Percentiles rank a stretch among this genome's conserved stretches.
Evolutionary conservation across 2,113 vertebrate genomes (phyloP).

Genomic region (Aphyosemion australe): DNA sequence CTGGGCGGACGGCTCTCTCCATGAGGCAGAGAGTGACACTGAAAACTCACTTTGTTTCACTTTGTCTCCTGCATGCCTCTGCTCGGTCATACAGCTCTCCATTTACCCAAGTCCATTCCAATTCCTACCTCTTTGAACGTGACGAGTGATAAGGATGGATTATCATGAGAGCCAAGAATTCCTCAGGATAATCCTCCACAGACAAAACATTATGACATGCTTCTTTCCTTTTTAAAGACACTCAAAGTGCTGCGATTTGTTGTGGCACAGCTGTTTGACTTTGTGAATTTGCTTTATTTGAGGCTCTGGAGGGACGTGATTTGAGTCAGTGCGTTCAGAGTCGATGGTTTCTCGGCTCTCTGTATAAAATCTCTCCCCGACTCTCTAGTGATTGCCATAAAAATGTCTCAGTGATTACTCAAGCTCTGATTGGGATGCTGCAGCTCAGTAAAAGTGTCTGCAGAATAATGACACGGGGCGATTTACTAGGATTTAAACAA

Average conservation of each 20-base stretch:
- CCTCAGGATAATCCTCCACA: slow-evolving; percentile 69
- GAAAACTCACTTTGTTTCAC: slow-evolving; percentile 69
- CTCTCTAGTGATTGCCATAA: slow-evolving; percentile 55
- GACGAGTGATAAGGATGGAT: slow-evolving; percentile 76
- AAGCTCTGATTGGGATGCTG: slow-evolving; percentile 50
- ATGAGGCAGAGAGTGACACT: slow-evolving; percentile 48
- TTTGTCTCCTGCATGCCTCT: slow-evolving; percentile 52
- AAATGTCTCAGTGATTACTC: slow-evolving; percentile 58
- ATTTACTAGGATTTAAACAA: slow-evolving; percentile 49
- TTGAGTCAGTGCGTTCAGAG: slow-evolving; percentile 64
- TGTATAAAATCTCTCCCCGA: slow-evolving; percentile 37
- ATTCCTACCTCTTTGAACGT: slow-evolving; percentile 72
- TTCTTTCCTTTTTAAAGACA: slow-evolving; percentile 22
- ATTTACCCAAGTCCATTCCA: slow-evolving; percentile 62
- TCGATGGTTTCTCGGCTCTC: slow-evolving; percentile 34
- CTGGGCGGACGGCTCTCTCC: slow-evolving; percentile 44
- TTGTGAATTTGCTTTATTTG: slow-evolving; percentile 74
- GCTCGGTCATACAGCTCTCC: slow-evolving; percentile 59
- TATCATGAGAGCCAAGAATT: slow-evolving; percentile 66
- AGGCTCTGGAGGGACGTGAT: slow-evolving; percentile 70
- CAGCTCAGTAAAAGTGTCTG: slow-evolving; percentile 28
- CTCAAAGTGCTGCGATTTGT: slow-evolving; percentile 57
- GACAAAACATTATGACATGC: slow-evolving; percentile 75
- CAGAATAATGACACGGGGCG: slow-evolving; percentile 46
- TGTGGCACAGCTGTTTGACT: slow-evolving; percentile 55